These are phyloP conservation scores for Porites cylindrica DNA, from an alignment of 92 coral and sea anemone genomes.

Conservation along the genomic window DNA sequence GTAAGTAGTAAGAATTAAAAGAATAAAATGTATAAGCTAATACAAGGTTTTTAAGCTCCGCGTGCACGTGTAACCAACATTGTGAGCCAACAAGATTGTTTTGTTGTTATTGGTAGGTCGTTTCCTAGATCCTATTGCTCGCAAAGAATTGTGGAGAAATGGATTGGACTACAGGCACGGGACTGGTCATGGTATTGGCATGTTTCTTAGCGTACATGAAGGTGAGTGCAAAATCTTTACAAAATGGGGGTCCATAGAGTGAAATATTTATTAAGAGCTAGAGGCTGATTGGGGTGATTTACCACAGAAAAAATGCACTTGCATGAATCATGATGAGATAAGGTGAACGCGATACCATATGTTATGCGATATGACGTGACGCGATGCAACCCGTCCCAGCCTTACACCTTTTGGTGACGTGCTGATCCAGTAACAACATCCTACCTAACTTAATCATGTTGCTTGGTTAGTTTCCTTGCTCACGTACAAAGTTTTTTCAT, in stretches of 20 bases:
- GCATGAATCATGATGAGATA: no score
- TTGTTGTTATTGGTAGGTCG: conserved; percentile 63
- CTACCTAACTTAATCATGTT: no score
- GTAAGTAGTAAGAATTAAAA: conserved; percentile 34
- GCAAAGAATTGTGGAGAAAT: conserved; percentile 79
- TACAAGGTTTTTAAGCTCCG: neutral
- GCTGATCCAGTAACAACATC: no score
- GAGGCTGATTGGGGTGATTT: no score
- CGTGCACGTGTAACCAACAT: neutral
- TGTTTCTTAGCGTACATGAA: conserved; percentile 85
- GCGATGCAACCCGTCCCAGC: no score
- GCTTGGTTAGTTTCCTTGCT: no score
- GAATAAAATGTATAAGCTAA: no score
- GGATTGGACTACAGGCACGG: conserved; percentile 89
- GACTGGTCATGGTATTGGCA: conserved; percentile 90
- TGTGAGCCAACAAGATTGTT: neutral
- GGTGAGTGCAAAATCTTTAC: conserved; percentile 30
- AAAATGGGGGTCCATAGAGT: conserved; percentile 82
- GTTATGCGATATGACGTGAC: no score
- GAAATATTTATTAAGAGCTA: no score
- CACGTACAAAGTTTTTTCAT: neutral
- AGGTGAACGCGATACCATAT: no score
- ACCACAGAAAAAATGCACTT: no score
- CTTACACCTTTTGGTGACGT: no score
- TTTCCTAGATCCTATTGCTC: conserved; percentile 81